phyloP scores from a whole-genome alignment of 2,888 invertebrate genomes.

The Melieria crassipennis region DNA sequence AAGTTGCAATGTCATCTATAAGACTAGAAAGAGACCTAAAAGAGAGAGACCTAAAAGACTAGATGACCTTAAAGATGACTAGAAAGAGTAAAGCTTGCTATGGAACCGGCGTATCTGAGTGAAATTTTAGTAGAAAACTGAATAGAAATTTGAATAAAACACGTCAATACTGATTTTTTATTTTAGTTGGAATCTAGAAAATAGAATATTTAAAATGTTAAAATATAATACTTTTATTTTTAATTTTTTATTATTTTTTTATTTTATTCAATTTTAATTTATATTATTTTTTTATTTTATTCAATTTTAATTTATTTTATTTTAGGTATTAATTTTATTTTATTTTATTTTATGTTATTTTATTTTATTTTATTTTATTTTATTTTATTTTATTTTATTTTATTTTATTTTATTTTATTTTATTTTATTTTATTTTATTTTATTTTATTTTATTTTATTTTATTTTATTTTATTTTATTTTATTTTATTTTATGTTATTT shows the following conservation, averaged over 20 bases:
- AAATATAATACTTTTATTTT: too few relatives aligned
- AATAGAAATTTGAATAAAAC: too few relatives aligned
- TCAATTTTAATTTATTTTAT: background rate
- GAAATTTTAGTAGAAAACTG: too few relatives aligned
- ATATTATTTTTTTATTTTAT: background rate
- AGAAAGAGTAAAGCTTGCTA: too few relatives aligned
- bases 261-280: background rate
- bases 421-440: background rate
- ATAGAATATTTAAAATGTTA: too few relatives aligned
- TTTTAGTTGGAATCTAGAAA: too few relatives aligned
- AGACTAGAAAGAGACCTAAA: too few relatives aligned
- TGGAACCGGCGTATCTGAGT: too few relatives aligned
- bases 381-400: background rate
- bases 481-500: background rate
- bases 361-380: background rate
- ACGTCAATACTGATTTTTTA: too few relatives aligned
- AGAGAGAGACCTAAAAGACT: too few relatives aligned
- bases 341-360: background rate
- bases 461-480: background rate
- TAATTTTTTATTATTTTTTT: background rate
- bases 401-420: background rate
- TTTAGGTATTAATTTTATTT: slow-evolving; percentile 5
- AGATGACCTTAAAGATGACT: too few relatives aligned
- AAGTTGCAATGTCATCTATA: too few relatives aligned
- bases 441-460: background rate